These are phyloP conservation scores for Latheticus oryzae DNA, from an alignment of 2,888 invertebrate genomes.

Conservation along the genomic window DNA sequence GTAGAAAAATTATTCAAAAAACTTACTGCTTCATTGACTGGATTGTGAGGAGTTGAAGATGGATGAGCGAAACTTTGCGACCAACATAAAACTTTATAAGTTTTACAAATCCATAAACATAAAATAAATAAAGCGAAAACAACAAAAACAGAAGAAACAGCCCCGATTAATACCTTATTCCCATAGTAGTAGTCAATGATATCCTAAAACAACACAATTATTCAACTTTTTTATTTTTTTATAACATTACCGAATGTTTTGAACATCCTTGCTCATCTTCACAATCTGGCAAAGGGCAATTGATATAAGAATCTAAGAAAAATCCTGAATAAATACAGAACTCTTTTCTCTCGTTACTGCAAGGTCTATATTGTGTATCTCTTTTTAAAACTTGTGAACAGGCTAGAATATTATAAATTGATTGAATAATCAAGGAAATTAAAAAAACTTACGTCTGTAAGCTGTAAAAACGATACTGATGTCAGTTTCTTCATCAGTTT, in stretches of 20 bases:
- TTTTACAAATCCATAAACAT: slow-evolving; percentile 67
- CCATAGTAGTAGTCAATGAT: slow-evolving; percentile 40
- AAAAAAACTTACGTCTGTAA: slow-evolving; percentile 61
- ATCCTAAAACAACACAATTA: slow-evolving; percentile 8
- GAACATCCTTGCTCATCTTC: slow-evolving; percentile 65
- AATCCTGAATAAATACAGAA: slow-evolving; percentile 65
- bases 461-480: slow-evolving; percentile 67
- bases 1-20: background rate
- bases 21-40: slow-evolving; percentile 10
- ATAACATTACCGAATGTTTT: slow-evolving; percentile 14
- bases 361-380: slow-evolving; percentile 48
- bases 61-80: slow-evolving; percentile 62
- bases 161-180: slow-evolving; percentile 66
- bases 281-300: slow-evolving; percentile 66
- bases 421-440: background rate
- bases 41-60: slow-evolving; percentile 23
- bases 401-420: slow-evolving; percentile 21
- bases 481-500: slow-evolving; percentile 56
- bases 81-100: slow-evolving; percentile 68
- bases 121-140: slow-evolving; percentile 67
- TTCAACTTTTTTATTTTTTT: slow-evolving; percentile 1
- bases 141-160: slow-evolving; percentile 66
- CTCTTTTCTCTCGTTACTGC: slow-evolving; percentile 46
- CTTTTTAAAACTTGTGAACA: slow-evolving; percentile 53
- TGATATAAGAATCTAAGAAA: slow-evolving; percentile 65